Evolutionary conservation across 2,888 invertebrate genomes (phyloP), one percentile per base, ranked within the genome.

Genomic region (Eristalinus aeneus): DNA sequence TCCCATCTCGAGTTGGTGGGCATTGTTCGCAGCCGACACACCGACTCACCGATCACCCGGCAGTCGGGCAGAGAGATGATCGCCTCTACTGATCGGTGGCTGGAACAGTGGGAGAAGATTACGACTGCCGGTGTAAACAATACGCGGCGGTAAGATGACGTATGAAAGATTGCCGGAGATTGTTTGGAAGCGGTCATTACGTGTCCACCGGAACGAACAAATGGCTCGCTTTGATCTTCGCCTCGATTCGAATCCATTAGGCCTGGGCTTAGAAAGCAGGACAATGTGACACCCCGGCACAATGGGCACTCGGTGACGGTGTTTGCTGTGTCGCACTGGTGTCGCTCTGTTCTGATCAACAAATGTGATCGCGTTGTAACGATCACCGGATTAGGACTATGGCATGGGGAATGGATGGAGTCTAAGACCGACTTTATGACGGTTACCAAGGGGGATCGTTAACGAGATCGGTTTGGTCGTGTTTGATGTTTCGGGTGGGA

Each of bases 101-200:
- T 65, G 79, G 36, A 80, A 73, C 80, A 73, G 68, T 85, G 76
- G 69, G 54, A 73, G 76, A 81, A 85, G 85, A 80, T 81, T 85
- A 85, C 67, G 64, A 64, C 61, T 63, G 68, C 34, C 64, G 83
- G 67, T 85, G 76, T 85, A 85, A 85, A 81, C 81, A 85, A 85
- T 85, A 81, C 68, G 72, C 64, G 46, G 54, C 63, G 69, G 36
- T 85, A 85, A 85, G 85, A 76, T 81, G 85, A 85, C 85, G 58
- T 81, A 39, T 81, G 85, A 85, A 56, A 64, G 80, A 85, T 85
- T 85, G 76, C 68, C 65, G 80, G 72, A 56, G 53, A 80, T 76
- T 84, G 71, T 84, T 71, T 73, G 68, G 69, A 68, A 68, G 60
- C 11, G 76, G 67, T 85, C 85, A 71, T 85, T 85, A 85, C 67